phyloP scores from a whole-genome alignment of 2,888 invertebrate species.

The Archips xylosteana region DNA sequence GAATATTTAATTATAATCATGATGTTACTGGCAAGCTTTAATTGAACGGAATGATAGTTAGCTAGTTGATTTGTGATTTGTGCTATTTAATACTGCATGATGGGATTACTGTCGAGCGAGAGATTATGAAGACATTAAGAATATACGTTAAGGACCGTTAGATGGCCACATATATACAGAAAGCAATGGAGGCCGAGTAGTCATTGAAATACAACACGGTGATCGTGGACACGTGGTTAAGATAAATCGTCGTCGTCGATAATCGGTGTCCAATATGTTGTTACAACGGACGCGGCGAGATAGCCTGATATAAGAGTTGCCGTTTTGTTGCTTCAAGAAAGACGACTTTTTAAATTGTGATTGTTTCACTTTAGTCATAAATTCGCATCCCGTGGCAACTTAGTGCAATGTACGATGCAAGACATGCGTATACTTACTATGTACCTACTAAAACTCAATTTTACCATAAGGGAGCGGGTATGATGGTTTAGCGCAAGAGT shows the following conservation, averaged over 20 bases:
- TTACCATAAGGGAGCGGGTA: not conserved
- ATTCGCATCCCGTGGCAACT: not conserved
- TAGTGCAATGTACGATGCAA: not conserved
- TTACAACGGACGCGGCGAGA: constrained; percentile 19
- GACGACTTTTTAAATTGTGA: not conserved
- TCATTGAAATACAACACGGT: constrained; percentile 37
- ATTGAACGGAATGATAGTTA: constrained; percentile 4
- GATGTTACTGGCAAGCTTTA: not conserved
- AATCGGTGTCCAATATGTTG: constrained; percentile 32
- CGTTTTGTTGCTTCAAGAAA: constrained; percentile 15
- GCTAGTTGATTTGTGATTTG: constrained; percentile 2
- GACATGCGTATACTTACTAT: no score
- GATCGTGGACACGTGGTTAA: constrained; percentile 20
- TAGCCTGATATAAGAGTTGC: constrained; percentile 20
- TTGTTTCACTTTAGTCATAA: not conserved
- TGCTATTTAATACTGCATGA: constrained; percentile 10
- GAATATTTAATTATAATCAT: not conserved
- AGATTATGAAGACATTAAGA: constrained; percentile 28
- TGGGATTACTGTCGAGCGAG: constrained; percentile 1
- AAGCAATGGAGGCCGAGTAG: constrained; percentile 29
- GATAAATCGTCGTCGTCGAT: constrained; percentile 33
- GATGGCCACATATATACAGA: constrained; percentile 10
- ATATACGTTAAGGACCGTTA: constrained; percentile 13
- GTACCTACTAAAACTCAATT: not conserved
- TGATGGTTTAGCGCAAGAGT: not conserved